phyloP scores from a whole-genome alignment of 1,140 invertebrate genomes.

The Diabrotica virgifera region DNA sequence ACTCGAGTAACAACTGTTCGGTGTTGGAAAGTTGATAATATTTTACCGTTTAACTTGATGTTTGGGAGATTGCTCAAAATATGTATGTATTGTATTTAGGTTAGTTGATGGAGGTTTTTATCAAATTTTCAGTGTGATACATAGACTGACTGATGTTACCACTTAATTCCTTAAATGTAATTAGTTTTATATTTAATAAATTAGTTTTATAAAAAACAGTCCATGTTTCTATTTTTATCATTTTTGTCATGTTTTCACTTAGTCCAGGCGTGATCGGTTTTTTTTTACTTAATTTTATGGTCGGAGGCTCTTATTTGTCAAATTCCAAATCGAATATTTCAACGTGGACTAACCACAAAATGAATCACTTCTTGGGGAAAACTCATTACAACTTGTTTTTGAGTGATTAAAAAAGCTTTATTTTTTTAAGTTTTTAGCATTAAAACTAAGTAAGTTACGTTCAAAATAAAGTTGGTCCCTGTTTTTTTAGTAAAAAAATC shows the following conservation, averaged over 20 bases:
- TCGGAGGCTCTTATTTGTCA: no score
- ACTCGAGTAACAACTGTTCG: conserved; percentile 17
- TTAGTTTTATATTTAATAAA: conserved; percentile 21
- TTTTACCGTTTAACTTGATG: not conserved
- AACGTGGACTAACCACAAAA: no score
- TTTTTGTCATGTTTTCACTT: not conserved
- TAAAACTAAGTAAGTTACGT: no score
- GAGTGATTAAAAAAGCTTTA: no score
- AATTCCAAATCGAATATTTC: no score
- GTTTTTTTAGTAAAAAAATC: no score
- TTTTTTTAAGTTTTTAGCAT: no score
- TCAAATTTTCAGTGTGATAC: conserved; percentile 19
- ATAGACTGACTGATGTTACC: conserved; percentile 22
- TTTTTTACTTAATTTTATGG: no score
- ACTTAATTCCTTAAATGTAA: conserved; percentile 10
- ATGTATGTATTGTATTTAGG: not conserved
- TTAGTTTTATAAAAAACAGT: conserved; percentile 2
- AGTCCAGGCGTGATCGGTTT: not conserved
- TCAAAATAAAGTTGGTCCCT: no score
- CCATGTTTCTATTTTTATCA: no score
- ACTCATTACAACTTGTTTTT: no score
- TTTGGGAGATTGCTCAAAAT: conserved; percentile 15
- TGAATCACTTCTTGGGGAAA: no score
- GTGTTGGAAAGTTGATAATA: not conserved
- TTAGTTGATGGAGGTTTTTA: not conserved